Conservation (phyloP, 1,140 invertebrate species). For the Helicoverpa armigera region DNA sequence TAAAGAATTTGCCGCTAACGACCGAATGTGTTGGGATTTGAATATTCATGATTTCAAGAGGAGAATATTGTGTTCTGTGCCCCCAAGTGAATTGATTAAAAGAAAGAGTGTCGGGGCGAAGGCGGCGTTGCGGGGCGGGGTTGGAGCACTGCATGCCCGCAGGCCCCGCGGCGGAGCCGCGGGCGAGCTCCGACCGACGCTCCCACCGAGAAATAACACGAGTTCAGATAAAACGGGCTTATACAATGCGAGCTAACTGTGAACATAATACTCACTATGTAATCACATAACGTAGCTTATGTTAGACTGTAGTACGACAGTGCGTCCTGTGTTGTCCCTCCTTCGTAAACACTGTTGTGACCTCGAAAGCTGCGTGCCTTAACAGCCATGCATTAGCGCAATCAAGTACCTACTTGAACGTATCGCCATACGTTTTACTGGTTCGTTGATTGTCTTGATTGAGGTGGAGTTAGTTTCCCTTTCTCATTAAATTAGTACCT, state of each 20-base stretch:
- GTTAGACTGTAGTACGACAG: background rate
- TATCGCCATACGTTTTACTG: background rate
- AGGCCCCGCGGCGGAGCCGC: constrained; percentile 39
- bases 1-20: background rate
- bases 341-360: background rate
- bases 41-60: constrained; percentile 31
- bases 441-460: background rate
- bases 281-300: constrained; percentile 29
- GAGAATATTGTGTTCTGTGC: constrained; percentile 61
- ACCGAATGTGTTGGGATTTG: background rate
- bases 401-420: background rate
- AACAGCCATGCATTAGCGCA: background rate
- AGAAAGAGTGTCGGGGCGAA: constrained; percentile 51
- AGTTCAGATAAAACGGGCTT: constrained; percentile 67
- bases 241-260: constrained; percentile 58
- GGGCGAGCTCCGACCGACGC: constrained; percentile 41
- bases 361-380: background rate
- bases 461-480: background rate
- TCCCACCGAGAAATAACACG: constrained; percentile 56
- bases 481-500: background rate
- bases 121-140: constrained; percentile 37
- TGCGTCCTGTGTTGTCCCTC: background rate
- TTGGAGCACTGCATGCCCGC: constrained; percentile 33
- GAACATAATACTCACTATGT: constrained; percentile 16
- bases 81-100: constrained; percentile 69